These are phyloP conservation scores for Aythya baeri DNA, from an alignment of 2,113 vertebrate genomes.

Conservation along the genomic window DNA sequence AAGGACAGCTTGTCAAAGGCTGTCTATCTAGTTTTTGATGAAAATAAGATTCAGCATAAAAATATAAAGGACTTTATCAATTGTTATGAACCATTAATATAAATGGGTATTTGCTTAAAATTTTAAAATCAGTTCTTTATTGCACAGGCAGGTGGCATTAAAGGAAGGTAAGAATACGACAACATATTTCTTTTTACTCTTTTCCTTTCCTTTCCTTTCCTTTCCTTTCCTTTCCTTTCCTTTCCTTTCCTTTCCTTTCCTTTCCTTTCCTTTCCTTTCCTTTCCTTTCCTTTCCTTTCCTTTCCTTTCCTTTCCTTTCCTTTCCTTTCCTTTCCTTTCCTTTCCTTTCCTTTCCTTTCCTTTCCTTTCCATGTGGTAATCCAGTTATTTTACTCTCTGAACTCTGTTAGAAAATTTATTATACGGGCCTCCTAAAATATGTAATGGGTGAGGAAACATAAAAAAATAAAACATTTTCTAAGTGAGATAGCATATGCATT, in stretches of 20 bases:
- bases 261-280: no score
- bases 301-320: no score
- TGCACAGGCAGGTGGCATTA: conserved; percentile 32
- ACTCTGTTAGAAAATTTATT: background rate
- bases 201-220: no score
- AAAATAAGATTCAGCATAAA: background rate
- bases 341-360: no score
- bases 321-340: no score
- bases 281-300: no score
- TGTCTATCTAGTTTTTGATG: background rate
- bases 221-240: no score
- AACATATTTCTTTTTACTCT: background rate
- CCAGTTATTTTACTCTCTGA: background rate
- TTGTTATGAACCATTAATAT: background rate
- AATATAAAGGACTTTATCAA: background rate
- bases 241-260: no score
- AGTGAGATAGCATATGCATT: background rate
- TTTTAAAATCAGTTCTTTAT: conserved; percentile 19
- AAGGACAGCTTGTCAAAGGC: background rate
- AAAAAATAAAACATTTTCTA: background rate
- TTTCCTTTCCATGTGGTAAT: background rate
- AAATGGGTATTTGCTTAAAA: background rate
- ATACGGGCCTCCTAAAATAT: background rate
- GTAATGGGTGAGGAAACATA: background rate
- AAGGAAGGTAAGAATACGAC: background rate